Conservation (phyloP, 2,888 invertebrate species). For the Sinelater perroti region DNA sequence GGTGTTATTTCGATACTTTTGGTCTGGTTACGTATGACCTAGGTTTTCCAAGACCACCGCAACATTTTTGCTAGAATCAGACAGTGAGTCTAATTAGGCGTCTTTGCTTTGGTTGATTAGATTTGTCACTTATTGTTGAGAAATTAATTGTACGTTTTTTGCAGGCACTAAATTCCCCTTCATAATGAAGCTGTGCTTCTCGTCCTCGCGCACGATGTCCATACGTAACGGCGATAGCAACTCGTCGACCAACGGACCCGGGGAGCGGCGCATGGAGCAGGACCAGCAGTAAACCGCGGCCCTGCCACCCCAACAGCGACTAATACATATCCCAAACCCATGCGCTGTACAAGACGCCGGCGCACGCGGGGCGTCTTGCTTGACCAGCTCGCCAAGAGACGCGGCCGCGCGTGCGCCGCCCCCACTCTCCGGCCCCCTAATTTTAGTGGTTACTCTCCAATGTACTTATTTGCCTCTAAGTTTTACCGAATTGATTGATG, state of each 20-base stretch:
- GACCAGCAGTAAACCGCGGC: constrained; percentile 46
- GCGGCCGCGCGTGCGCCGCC: constrained; percentile 12
- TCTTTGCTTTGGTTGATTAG: too few relatives aligned
- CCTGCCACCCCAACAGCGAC: constrained; percentile 29
- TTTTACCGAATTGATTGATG: constrained; percentile 23
- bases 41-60: too few relatives aligned
- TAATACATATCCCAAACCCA: constrained; percentile 38
- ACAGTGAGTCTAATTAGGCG: too few relatives aligned
- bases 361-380: constrained; percentile 8
- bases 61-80: too few relatives aligned
- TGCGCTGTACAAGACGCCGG: constrained; percentile 28
- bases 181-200: constrained; percentile 98
- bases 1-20: too few relatives aligned
- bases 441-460: constrained; percentile 29
- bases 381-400: neutral
- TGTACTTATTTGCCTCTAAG: constrained; percentile 24
- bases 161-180: constrained; percentile 97
- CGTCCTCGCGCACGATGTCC: constrained; percentile 77
- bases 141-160: too few relatives aligned
- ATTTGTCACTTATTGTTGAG: too few relatives aligned
- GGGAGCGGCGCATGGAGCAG: constrained; percentile 48
- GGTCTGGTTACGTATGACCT: too few relatives aligned
- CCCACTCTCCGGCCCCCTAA: too few relatives aligned
- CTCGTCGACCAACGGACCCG: constrained; percentile 50
- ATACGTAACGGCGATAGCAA: constrained; percentile 60